Conservation (phyloP, 2,888 invertebrate species). For the Lasiommata megera region DNA sequence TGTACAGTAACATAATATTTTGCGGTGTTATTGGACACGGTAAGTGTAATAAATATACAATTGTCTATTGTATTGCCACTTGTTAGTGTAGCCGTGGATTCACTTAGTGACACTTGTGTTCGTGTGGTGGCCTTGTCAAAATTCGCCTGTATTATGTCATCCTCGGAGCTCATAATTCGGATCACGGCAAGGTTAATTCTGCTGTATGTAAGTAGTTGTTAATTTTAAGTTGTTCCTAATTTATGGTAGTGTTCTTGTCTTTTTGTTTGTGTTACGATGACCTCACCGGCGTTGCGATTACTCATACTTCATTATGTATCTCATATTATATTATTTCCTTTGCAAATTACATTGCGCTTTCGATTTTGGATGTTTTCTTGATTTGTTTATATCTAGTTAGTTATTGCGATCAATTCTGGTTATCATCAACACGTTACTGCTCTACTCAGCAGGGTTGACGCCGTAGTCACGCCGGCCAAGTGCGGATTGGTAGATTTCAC, state of each 20-base stretch:
- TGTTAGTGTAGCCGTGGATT: slow-evolving; percentile 30
- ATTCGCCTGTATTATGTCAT: slow-evolving; percentile 42
- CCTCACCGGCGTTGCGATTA: background rate
- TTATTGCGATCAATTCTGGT: too few species aligned
- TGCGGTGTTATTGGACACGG: slow-evolving; percentile 18
- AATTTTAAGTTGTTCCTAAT: slow-evolving; percentile 4
- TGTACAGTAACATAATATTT: slow-evolving; percentile 6
- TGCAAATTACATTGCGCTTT: too few species aligned
- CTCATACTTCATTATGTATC: too few species aligned
- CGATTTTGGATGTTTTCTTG: too few species aligned
- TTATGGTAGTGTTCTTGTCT: background rate
- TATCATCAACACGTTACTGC: too few species aligned
- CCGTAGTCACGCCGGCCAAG: too few species aligned
- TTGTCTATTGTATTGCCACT: slow-evolving; percentile 12
- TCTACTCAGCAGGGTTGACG: too few species aligned
- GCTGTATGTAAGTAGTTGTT: slow-evolving; percentile 47
- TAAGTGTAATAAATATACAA: slow-evolving; percentile 16
- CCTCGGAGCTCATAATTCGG: slow-evolving; percentile 45
- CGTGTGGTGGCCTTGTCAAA: slow-evolving; percentile 46
- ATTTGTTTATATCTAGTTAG: too few species aligned
- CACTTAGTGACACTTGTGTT: slow-evolving; percentile 48
- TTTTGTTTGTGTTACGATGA: background rate
- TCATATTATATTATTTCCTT: too few species aligned
- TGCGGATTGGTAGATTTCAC: too few species aligned
- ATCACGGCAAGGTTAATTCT: slow-evolving; percentile 43